phyloP scores from a whole-genome alignment of 2,797 vertebrate species.

The Protosalanx chinensis region DNA sequence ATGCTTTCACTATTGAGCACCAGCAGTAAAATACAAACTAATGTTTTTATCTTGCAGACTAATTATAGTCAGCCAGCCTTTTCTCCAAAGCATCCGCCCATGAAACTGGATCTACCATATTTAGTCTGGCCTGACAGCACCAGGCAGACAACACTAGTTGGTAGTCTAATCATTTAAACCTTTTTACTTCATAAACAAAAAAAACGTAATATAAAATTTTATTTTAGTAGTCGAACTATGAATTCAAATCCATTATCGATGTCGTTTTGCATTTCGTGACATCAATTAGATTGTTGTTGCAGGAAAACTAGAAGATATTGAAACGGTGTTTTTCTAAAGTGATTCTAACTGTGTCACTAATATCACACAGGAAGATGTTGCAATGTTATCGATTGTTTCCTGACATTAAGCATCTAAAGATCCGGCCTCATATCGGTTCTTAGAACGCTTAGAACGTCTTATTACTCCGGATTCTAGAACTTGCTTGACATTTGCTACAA shows the following conservation, averaged over 20 bases:
- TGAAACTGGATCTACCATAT: slow-evolving; percentile 69
- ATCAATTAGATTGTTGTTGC: neutral
- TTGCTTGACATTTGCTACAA: neutral
- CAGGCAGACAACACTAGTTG: neutral
- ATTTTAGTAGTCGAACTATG: neutral
- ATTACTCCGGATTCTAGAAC: neutral
- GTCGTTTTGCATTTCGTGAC: neutral
- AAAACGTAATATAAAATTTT: neutral
- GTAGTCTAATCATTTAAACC: slow-evolving; percentile 9
- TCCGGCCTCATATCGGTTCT: neutral
- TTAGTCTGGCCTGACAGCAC: slow-evolving; percentile 18
- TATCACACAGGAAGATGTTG: neutral
- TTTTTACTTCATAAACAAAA: slow-evolving; percentile 14
- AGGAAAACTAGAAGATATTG: neutral
- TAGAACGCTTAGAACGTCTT: neutral
- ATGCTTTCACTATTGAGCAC: no score
- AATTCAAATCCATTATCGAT: neutral
- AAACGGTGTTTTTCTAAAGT: neutral
- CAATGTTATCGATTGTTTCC: neutral
- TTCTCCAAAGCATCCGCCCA: slow-evolving; percentile 74
- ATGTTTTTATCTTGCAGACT: slow-evolving; percentile 51
- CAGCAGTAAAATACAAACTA: slow-evolving; percentile 29
- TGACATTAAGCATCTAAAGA: neutral
- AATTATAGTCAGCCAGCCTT: slow-evolving; percentile 69
- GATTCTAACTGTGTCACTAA: neutral